A percentile compares a stretch with the other conserved stretches of the same genome.
phyloP scores from a whole-genome alignment of 2,888 invertebrate genomes.

The Chloroclystis v-ata region DNA sequence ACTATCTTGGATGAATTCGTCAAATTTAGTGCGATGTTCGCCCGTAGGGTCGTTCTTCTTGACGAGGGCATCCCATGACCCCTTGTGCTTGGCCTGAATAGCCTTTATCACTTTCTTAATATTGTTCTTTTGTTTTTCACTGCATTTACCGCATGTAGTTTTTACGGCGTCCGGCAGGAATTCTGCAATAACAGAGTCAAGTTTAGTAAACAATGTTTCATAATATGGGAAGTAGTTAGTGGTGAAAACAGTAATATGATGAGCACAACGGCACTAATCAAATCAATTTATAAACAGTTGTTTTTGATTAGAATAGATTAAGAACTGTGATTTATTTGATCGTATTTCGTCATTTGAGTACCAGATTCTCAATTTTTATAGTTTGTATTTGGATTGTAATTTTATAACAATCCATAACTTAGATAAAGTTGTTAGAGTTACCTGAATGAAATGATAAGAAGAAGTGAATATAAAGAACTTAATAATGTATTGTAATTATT shows the following conservation, averaged over 20 bases:
- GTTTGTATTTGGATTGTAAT: too few relatives aligned
- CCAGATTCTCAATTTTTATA: too few relatives aligned
- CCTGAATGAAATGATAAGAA: too few relatives aligned
- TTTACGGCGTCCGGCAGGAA: constrained; percentile 83
- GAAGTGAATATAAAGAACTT: too few relatives aligned
- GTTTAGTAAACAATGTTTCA: constrained; percentile 7
- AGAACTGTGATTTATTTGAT: too few relatives aligned
- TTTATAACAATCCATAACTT: too few relatives aligned
- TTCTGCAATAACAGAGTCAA: constrained; percentile 62
- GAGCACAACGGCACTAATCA: background rate
- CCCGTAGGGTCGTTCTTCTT: constrained; percentile 84
- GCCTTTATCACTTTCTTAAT: constrained; percentile 81
- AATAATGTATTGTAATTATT: too few relatives aligned
- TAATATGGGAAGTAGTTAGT: constrained; percentile 3
- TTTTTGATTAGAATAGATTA: too few relatives aligned
- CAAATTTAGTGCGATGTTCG: constrained; percentile 80
- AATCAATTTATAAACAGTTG: too few relatives aligned
- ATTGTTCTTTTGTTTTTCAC: constrained; percentile 81
- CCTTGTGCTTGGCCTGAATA: constrained; percentile 81
- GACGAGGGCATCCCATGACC: constrained; percentile 82
- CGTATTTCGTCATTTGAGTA: too few relatives aligned
- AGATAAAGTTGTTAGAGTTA: too few relatives aligned
- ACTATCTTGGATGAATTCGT: constrained; percentile 66
- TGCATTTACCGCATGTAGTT: constrained; percentile 83
- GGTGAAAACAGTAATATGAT: background rate